phyloP scores from a whole-genome alignment of 30 jellyfish, hydroid and myxozoan species.

The Pseudorhiza aurosa region DNA sequence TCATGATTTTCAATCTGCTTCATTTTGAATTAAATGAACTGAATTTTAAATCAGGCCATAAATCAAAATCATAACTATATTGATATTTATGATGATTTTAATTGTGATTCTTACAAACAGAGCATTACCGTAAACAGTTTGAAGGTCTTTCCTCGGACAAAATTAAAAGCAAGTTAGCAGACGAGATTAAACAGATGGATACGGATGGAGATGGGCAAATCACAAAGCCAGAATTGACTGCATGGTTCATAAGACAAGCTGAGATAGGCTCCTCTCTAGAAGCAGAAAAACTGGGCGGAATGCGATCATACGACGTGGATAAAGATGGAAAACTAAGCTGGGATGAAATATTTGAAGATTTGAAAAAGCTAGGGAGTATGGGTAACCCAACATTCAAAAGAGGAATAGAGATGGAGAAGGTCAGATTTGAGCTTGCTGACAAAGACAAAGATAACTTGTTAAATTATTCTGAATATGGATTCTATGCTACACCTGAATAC shows the following conservation, averaged over 20 bases:
- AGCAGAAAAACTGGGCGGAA: constrained; percentile 45
- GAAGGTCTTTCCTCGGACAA: constrained; percentile 14
- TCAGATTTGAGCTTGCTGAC: constrained; percentile 56
- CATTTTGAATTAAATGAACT: no score
- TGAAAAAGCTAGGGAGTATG: constrained; percentile 57
- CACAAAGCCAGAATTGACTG: constrained; percentile 25
- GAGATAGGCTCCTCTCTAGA: constrained; percentile 54
- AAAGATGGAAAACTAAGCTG: constrained; percentile 47
- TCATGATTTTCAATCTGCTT: no score
- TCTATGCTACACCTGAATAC: constrained; percentile 71
- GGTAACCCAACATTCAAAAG: constrained; percentile 39
- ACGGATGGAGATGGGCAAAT: constrained; percentile 40
- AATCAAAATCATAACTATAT: no score
- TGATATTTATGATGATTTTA: background rate
- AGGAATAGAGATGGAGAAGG: constrained; percentile 56
- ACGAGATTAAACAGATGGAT: constrained; percentile 51
- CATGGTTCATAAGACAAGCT: constrained; percentile 50
- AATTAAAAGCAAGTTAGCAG: constrained; percentile 22
- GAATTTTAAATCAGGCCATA: no score
- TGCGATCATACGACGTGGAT: constrained; percentile 29
- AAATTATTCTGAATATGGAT: constrained; percentile 32
- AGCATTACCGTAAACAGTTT: constrained; percentile 35
- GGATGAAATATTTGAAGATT: constrained; percentile 60
- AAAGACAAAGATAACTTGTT: constrained; percentile 46
- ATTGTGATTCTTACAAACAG: no score